Evolutionary conservation across 2,888 invertebrate species (phyloP), one percentile per base, ranked within the genome.

Genomic region (Eueremaeus valkanovi): DNA sequence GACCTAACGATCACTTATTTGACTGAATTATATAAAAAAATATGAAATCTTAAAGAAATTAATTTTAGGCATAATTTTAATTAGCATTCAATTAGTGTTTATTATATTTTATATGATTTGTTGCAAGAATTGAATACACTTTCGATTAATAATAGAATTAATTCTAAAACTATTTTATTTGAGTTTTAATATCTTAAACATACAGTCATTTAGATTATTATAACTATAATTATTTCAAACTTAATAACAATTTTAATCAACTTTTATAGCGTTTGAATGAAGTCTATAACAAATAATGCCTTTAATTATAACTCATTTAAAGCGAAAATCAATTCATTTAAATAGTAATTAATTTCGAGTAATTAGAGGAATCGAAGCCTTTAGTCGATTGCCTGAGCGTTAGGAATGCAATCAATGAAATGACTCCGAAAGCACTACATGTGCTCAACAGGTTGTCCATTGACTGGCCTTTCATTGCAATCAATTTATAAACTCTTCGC

Each of bases 321-420:
- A n/a, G n/a, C n/a, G n/a, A n/a, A n/a, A 49, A 11, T 49, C 49
- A 49, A 49, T 11, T 5, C 16, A 29, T 27, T 63, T 31, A 63
- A 63, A 63, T 63, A 68, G 68, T 21, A 3, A 68, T 68, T 33
- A 68, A 42, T 68, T 68, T 68, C 11, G 68, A 36, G 24, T 40
- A 42, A 24, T 40, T 68, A 21, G 68, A 42, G 42, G 3, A 68
- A 68, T 68, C 42, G n/a, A 40, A 68, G 9, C 68, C 40, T 68
- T 68, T 68, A 68, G 24, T 40, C 11, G 42, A 9, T 21, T 6
- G 36, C 24, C 42, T 68, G 6, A 68, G n/a, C 8, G 68, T 13
- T 1, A 68, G 68, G 11, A 40, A 21, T 68, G 40, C 24, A 24
- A 68, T 1, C 40, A 40, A 24, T 13, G 68, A 68, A 42, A 68